phyloP scores from a whole-genome alignment of 64 coral and sea anemone species.

The Montipora efflorescens region DNA sequence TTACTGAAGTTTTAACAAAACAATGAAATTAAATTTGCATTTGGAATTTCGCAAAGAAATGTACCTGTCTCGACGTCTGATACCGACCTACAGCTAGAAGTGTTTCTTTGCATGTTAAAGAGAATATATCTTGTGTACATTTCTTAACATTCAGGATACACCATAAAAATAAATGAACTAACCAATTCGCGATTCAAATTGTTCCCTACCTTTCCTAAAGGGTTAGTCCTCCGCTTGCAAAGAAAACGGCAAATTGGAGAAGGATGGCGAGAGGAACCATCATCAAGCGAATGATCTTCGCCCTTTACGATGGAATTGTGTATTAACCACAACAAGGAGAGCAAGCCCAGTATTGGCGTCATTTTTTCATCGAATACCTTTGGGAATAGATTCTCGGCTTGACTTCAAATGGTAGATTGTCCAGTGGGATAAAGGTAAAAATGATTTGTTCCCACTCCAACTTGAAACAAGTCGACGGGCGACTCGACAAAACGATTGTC shows the following conservation, averaged over 20 bases:
- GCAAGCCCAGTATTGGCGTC: not conserved
- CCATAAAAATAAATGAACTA: not conserved
- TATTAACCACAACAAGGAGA: not conserved
- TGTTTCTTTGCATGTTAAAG: not conserved
- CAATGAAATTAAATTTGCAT: too few relatives aligned
- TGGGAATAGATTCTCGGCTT: not conserved
- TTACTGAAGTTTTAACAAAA: too few relatives aligned
- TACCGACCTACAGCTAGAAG: not conserved
- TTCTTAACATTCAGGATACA: not conserved
- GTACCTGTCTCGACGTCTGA: not conserved
- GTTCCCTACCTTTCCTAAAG: not conserved
- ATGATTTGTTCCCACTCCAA: not conserved
- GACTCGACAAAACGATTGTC: not conserved
- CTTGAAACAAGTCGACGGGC: not conserved
- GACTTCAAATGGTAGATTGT: not conserved
- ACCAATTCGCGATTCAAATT: not conserved
- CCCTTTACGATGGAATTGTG: not conserved
- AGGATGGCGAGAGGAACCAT: not conserved
- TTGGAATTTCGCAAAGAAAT: not conserved
- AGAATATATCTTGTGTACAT: not conserved
- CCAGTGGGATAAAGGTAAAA: not conserved
- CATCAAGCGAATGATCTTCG: not conserved
- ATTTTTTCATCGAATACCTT: not conserved
- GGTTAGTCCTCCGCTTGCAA: not conserved
- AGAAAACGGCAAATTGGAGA: not conserved